A percentile compares a stretch with the other conserved stretches of the same genome.
These are phyloP conservation scores for Caloenas nicobarica DNA, from an alignment of 2,113 vertebrate species.

Conservation along the genomic window DNA sequence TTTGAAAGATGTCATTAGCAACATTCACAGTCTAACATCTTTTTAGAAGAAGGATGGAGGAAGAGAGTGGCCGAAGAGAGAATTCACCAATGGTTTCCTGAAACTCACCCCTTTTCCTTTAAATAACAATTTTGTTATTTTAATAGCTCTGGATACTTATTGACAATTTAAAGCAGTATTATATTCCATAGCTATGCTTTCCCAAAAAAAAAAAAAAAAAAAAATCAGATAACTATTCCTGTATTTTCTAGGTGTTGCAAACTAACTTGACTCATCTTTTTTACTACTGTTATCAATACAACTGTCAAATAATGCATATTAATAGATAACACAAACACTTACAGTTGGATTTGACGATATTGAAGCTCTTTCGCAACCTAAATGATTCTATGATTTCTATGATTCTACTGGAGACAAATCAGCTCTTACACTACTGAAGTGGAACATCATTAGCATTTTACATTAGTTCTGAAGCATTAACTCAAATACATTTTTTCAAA, in stretches of 20 bases:
- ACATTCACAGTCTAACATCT: neutral
- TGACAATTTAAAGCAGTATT: neutral
- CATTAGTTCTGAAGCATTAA: neutral
- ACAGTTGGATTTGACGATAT: accelerated
- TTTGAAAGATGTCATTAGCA: neutral
- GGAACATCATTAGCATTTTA: neutral
- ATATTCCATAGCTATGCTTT: neutral
- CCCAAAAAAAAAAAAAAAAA: neutral
- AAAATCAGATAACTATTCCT: neutral
- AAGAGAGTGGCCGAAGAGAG: neutral
- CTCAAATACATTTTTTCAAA: neutral
- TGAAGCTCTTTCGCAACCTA: too few species aligned
- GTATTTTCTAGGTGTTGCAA: neutral
- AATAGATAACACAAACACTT: neutral
- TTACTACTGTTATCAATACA: neutral
- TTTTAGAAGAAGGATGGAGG: neutral
- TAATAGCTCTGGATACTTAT: neutral
- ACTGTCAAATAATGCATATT: neutral
- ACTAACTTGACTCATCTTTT: neutral
- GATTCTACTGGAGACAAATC: neutral
- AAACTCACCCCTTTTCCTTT: neutral
- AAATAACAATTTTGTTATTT: neutral
- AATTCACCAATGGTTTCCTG: neutral
- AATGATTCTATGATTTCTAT: too few species aligned
- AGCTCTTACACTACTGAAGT: neutral